A percentile compares a stretch with the other conserved stretches of the same genome.
These are phyloP conservation scores for Corythaeola cristata DNA, from an alignment of 2,113 vertebrate species.

Conservation along the genomic window DNA sequence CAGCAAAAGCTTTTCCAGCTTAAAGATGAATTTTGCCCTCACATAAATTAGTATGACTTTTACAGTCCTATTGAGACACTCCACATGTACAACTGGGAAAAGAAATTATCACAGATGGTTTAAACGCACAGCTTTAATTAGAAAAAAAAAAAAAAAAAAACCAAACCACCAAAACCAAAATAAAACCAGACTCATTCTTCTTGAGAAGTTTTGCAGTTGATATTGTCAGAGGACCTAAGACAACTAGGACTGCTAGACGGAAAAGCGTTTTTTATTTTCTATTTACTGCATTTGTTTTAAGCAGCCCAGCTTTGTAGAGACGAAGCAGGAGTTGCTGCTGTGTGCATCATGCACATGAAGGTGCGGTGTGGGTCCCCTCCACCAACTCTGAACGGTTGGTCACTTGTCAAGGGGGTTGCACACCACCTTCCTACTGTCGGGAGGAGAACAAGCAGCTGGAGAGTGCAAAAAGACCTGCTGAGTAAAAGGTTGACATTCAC, in stretches of 20 bases:
- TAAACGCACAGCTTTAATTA: background rate
- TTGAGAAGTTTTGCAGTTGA: background rate
- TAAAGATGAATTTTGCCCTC: constrained; percentile 25
- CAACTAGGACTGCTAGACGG: background rate
- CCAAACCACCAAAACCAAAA: no score
- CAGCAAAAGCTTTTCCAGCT: constrained; percentile 6
- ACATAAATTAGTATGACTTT: constrained; percentile 37
- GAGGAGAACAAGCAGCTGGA: background rate
- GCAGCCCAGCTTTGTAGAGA: background rate
- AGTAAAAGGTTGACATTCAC: background rate
- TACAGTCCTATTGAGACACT: constrained; percentile 13
- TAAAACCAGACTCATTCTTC: background rate
- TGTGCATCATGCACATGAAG: rapidly evolving
- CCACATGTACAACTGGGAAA: constrained; percentile 7
- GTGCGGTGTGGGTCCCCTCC: background rate
- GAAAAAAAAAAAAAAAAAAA: background rate
- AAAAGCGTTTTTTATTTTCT: background rate
- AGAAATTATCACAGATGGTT: background rate
- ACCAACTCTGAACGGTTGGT: background rate
- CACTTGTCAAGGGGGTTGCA: background rate
- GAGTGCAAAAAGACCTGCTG: background rate
- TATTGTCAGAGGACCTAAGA: background rate
- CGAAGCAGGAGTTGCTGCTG: background rate
- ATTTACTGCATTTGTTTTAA: background rate
- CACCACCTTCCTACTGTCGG: background rate